Percentiles rank a stretch among this genome's conserved stretches.
Evolutionary conservation across 2,888 invertebrate genomes (phyloP).

Genomic region (Octonoba sinensis): DNA sequence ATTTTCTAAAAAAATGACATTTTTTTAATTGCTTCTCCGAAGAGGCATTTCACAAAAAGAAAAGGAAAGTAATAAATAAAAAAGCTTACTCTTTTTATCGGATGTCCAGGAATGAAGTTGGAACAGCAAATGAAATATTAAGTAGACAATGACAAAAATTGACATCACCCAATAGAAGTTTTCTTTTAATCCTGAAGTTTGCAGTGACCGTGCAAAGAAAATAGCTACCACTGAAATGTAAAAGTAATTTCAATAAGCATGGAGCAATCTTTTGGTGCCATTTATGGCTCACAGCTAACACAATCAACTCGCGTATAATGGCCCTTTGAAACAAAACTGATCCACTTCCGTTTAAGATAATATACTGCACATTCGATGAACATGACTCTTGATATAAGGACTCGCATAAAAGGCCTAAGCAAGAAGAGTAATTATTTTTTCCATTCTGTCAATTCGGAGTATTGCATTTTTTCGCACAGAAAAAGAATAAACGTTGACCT

Average conservation of each 20-base stretch:
- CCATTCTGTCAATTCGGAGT: too few relatives aligned
- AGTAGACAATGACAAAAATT: slow-evolving; percentile 90
- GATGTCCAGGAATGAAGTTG: slow-evolving; percentile 71
- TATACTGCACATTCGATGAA: too few relatives aligned
- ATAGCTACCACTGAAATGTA: slow-evolving; percentile 84
- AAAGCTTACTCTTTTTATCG: slow-evolving; percentile 41
- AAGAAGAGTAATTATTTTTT: too few relatives aligned
- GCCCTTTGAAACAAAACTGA: too few relatives aligned
- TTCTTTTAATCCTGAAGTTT: slow-evolving; percentile 86
- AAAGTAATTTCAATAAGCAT: neutral
- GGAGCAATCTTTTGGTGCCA: too few relatives aligned
- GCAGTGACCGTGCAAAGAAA: slow-evolving; percentile 89
- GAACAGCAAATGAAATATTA: slow-evolving; percentile 84
- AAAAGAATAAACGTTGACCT: too few relatives aligned
- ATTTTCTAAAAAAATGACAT: slow-evolving; percentile 24
- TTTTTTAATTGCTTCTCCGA: neutral
- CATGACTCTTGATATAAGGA: too few relatives aligned
- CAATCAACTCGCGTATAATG: too few relatives aligned
- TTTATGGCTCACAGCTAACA: too few relatives aligned
- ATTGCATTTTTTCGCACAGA: too few relatives aligned
- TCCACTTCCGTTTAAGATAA: too few relatives aligned
- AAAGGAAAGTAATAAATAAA: neutral
- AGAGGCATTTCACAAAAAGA: neutral
- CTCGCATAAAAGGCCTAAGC: too few relatives aligned
- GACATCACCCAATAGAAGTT: slow-evolving; percentile 91